Base-by-base conservation (phyloP, 1,140 invertebrate species). In the Berghia stephanieae region DNA sequence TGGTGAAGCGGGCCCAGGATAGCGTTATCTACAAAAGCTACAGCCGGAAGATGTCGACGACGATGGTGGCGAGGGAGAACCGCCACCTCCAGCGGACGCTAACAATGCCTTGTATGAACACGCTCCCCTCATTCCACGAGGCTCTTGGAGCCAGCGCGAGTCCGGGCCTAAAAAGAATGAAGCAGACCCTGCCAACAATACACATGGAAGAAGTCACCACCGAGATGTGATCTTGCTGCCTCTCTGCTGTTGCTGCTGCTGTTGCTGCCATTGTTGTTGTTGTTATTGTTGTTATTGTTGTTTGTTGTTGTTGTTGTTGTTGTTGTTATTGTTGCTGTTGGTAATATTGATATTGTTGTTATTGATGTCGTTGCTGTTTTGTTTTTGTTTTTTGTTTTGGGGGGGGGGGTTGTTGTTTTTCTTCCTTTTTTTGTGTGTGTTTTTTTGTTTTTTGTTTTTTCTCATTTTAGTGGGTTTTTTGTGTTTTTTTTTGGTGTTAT, bases 21-120 rank as follows among this genome's bases (percentile, higher is more conserved):
- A 87, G 86, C 78, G 81, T 88, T 36, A 88, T 88, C 52, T 88
- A 87, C 81, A 86, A 86, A 77, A 85, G 80, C 73, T 87, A 87
- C 78, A 85, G 81, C 70, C 55, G 85, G n/a, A 84, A 87, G 69
- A 78, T 87, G 75, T 86, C 83, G 31, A 76, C 83, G 6, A 87
- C 86, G 36, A 86, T 88, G 85, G 79, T 83, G 24, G 83, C 82
- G 46, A 60, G 87, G 31, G 85, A 88, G 77, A 88, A 87, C 55
- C 68, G 83, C 13, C 69, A 85, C 18, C 74, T 88, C 18, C 81
- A 85, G 57, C 74, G 86, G 13, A 86, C 87, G 84, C 79, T 85
- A 70, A 87, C 86, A 0, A 79, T 85, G 63, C 81, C 85, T 18
- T 76, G 80, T 52, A 83, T 87, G 69, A 81, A 80, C 38, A 73